These are phyloP conservation scores for Globodera ellingtonae DNA, from an alignment of 1,140 invertebrate genomes.

Conservation along the genomic window DNA sequence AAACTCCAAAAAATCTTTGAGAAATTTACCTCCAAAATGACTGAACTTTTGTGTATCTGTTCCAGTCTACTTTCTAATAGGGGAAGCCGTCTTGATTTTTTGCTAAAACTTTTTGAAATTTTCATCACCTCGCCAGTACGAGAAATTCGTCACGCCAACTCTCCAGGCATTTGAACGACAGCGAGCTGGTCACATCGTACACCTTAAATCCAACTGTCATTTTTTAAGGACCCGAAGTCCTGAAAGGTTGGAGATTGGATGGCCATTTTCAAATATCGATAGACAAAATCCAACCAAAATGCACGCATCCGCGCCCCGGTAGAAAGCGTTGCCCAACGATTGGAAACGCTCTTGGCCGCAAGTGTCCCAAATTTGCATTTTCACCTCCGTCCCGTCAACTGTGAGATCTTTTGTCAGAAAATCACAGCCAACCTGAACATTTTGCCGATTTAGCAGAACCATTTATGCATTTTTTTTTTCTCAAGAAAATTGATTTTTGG, in stretches of 20 bases:
- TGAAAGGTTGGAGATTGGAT: neutral
- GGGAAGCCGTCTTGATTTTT: neutral
- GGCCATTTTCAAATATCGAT: neutral
- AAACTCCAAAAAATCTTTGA: too few relatives aligned
- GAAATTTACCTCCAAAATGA: too few relatives aligned
- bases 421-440: conserved; percentile 81
- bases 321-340: conserved; percentile 90
- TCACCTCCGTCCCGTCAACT: conserved; percentile 96
- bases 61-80: too few relatives aligned
- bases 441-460: too few relatives aligned
- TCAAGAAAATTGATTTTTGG: too few relatives aligned
- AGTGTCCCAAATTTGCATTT: conserved; percentile 74
- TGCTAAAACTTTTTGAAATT: too few relatives aligned
- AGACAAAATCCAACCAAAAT: conserved; percentile 72
- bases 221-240: neutral
- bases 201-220: conserved; percentile 62
- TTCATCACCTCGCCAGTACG: conserved; percentile 76
- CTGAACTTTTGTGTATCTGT: too few relatives aligned
- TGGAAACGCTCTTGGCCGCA: conserved; percentile 86
- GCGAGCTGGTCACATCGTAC: conserved; percentile 95
- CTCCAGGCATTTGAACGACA: conserved; percentile 94
- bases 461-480: too few relatives aligned
- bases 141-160: conserved; percentile 98
- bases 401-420: conserved; percentile 98
- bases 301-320: conserved; percentile 97